Evolutionary conservation across 1,140 invertebrate species (phyloP), one percentile per base, ranked within the genome.

Genomic region (Eciton burchellii): DNA sequence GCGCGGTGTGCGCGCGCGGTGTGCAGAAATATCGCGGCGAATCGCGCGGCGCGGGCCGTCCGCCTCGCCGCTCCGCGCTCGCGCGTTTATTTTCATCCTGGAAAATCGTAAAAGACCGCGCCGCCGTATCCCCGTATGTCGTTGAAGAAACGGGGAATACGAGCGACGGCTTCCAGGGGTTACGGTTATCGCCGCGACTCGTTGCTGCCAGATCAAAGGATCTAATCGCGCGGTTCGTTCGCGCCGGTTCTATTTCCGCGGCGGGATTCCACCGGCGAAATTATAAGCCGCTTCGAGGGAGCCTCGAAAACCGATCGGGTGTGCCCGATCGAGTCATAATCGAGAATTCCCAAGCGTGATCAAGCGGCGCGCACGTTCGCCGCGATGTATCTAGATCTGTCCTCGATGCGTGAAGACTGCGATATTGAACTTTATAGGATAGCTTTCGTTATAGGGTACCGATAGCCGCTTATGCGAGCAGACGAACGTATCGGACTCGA

Each of bases 71-170:
- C 49, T n/a, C n/a, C 35, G 84, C 74, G 81, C 82, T 82, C 74
- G 79, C 60, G 68, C 83, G 90, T 89, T 93, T 91, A 93, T 93
- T 93, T 92, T 89, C 89, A 91, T 88, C 89, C 83, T 81, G 76
- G 68, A 77, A 87, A 91, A 91, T 90, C 89, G 86, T 91, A 90
- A 92, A 90, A 81, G 81, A 82, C 71, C 24, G 82, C 41, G 26
- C 21, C 49, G 43, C 43, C 56, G 70, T n/a, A 11, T 62, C 52
- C 35, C n/a, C 71, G 29, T 16, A n/a, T n/a, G 24, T 14, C 47
- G n/a, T 54, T n/a, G 43, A 12, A 16, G 65, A 43, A 57, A 57
- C 74, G 43, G 52, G 45, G 63, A 70, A 62, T 43, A 59, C 62
- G 73, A 47, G 72, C 72, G 49, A 41, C 59, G 11, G 29, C 59